Evolutionary conservation across 2,888 invertebrate species (phyloP), one percentile per base, ranked within the genome.

Genomic region (Pilophorus perplexus): DNA sequence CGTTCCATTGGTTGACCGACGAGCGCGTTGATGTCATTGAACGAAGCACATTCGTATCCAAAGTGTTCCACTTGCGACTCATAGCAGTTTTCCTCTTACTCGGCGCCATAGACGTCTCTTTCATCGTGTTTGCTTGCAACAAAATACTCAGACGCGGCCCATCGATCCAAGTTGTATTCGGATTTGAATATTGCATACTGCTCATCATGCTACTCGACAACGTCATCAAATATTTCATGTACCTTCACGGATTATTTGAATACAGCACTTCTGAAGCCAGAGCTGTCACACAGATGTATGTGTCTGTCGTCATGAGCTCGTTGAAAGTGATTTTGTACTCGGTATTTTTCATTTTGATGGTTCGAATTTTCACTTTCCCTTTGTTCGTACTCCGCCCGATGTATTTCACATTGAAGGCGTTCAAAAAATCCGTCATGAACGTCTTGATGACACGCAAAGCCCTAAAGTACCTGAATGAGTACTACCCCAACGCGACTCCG

Each of bases 11-110:
- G 99, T 81, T 99, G 48, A 94, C 94, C 16, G 99, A 99, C 79
- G 99, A 99, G 76, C 84, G 99, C 75, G 95, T 99, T 25, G 99
- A 99, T 79, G 97, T 92, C 84, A 99, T 99, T 98, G 99, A 99
- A 80, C 83, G 98, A 76, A 97, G 95, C 79, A 98, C 99, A 20
- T 87, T 96, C 0, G 94, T 99, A 74, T 93, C 98, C 60, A 86
- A 88, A 84, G 76, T 96, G 66, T 99, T 99, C 79, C 98, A 99
- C 77, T 78, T 93, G 27, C 82, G 99, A 75, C 93, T 96, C 55
- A 81, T 92, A 81, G 82, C 80, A 40, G 79, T 98, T 67, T 79
- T 98, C 68, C 80, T 85, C 70, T 80, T 96, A 68, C 79, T 99
- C 70, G 90, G 90, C 16, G 81, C 86, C 16, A 80, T 93, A 64